Base-by-base conservation (phyloP, 2,888 invertebrate genomes). In the Epistrophe grossulariae region DNA sequence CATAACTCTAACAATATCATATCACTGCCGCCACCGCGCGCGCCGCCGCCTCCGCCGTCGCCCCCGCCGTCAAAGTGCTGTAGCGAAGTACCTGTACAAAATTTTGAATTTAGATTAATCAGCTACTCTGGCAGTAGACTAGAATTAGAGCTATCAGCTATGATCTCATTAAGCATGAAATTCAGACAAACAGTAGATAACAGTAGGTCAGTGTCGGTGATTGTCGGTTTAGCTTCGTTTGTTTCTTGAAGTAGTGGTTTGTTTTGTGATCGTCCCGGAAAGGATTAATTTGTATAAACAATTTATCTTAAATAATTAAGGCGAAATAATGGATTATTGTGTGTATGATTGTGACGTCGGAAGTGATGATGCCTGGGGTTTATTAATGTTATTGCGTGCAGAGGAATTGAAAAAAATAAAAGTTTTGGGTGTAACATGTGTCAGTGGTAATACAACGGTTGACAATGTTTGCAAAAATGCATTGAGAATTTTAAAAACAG, bases 391-490 rank as follows among this genome's bases (percentile, higher is more conserved):
- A 1, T 90, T 95, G 2, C 92, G 94, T 66, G 94, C 94, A 1
- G 94, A 95, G 85, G 73, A 89, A 38, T 15, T 71, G 4, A 89
- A 89, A 35, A 89, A 89, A 31, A 68, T 89, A 13, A 68, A 73
- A 40, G 83, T 97, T 52, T 91, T 96, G 60, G 97, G 94, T 1
- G 94, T 97, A 1, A 97, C 97, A 0, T 90, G 90, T 40, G 95
- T 95, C 0, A 94, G 95, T 89, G 97, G 97, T 1, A 97, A 97
- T 90, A 96, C 96, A 0, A 92, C 91, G 1, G 93, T 97, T 70
- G 94, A 95, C 13, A 95, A 96, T 90, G 96, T 96, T 0, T 94
- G 94, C 38, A 92, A 92, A 19, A 97, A 97, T 91, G 96, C 96
- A 31, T 94, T 96, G 59, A 94, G 95, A 88, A 94, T 96, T 72